Base-by-base conservation (phyloP, 2,797 vertebrate species). In the Myotis myotis region DNA sequence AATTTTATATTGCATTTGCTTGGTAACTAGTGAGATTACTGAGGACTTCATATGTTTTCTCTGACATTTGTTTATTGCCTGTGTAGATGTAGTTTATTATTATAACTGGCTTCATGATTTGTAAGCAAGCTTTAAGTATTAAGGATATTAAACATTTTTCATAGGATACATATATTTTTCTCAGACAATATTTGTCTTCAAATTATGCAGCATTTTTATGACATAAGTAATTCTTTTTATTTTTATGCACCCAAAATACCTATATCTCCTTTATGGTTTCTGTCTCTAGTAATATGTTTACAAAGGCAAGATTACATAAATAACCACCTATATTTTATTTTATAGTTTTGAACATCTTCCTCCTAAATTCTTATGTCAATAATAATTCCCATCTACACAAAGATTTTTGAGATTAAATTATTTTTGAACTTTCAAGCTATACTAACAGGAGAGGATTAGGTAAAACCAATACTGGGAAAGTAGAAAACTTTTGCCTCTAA, bases 61-160 rank as follows among this genome's bases (percentile, higher is more conserved):
- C 62, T 87, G 55, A 80, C 2, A 92, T 57, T 38, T 95, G 41
- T 66, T 53, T 92, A 62, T 7, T 94, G 44, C 36, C 38, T 92
- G 30, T 92, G 33, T 84, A 38, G 74, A 74, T 15, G 6, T 13
- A 92, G 30, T 49, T 95, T 75, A 84, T 76, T 95, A 85, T 66
- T 84, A 87, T 53, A 25, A 85, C 75, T 64, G 15, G 60, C 44
- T 80, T 85, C 19, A 90, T 60, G 78, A 83, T 79, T 28, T 93
- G 6, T 41, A 87, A 89, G 33, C 10, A 89, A 72, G 17, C 23
- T 91, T 93, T 85, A 89, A 81, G 80, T 93, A 93, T 49, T 81
- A 88, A 80, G 60, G 28, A 74, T 80, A 89, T 66, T 86, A 92
- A 94, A 76, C 30, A 38, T 74, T 74, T 89, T 41, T 92, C 64